Evolutionary conservation across 2,797 vertebrate species (phyloP).

Genomic region (Huso huso): DNA sequence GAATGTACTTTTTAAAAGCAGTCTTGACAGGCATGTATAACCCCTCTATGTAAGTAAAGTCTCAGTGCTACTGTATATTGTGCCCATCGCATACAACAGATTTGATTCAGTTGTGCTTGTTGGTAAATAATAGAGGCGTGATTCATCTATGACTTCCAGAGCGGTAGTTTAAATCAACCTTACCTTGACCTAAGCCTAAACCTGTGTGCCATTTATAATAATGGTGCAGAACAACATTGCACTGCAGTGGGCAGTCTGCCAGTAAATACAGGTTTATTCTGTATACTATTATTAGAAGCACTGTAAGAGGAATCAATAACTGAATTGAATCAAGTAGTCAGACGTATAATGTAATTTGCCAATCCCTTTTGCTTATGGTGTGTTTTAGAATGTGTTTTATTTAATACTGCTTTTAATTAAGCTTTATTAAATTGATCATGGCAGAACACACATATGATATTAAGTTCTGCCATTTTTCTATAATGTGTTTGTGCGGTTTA

Average conservation of each 20-base stretch:
- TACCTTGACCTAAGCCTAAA: not conserved
- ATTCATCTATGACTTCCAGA: not conserved
- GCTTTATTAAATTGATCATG: too few species aligned
- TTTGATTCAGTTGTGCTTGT: not conserved
- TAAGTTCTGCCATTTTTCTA: too few species aligned
- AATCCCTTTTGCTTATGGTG: too few species aligned
- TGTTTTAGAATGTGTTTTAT: too few species aligned
- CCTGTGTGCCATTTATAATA: slow-evolving; percentile 2
- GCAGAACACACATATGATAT: too few species aligned
- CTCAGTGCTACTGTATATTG: not conserved
- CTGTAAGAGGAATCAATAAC: not conserved
- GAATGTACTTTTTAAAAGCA: not conserved
- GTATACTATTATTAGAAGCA: not conserved
- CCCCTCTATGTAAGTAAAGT: not conserved
- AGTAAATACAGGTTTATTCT: slow-evolving; percentile 1
- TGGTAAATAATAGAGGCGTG: not conserved
- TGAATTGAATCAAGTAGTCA: too few species aligned
- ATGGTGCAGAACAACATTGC: not conserved
- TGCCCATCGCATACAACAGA: not conserved
- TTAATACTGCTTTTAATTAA: too few species aligned
- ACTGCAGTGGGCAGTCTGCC: not conserved
- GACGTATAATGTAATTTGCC: too few species aligned
- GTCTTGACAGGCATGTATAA: not conserved
- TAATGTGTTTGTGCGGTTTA: too few species aligned
- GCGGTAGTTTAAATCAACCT: slow-evolving; percentile 1